phyloP scores from a whole-genome alignment of 2,113 vertebrate species.

The Lipophrys pholis region DNA sequence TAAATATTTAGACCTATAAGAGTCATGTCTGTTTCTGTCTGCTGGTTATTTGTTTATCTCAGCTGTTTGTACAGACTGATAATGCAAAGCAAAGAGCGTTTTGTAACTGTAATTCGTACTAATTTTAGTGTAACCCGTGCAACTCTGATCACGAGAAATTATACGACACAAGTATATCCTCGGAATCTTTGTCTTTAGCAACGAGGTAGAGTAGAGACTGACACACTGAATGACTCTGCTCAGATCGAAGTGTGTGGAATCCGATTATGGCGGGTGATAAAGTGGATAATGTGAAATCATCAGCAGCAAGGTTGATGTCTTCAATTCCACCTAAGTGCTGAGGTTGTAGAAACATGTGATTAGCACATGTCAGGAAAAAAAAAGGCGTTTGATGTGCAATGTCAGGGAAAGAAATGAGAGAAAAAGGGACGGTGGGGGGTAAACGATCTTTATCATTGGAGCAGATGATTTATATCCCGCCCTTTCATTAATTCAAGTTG shows the following conservation, averaged over 20 bases:
- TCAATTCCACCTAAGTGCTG: conserved; percentile 39
- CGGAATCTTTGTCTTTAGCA: no score
- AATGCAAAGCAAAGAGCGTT: no score
- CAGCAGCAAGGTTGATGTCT: conserved; percentile 39
- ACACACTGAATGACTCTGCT: conserved; percentile 9
- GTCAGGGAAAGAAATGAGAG: conserved; percentile 23
- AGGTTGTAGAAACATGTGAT: conserved; percentile 51
- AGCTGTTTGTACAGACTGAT: no score
- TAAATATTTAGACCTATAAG: no score
- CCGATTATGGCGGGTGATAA: conserved; percentile 50
- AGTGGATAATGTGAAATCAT: conserved; percentile 45
- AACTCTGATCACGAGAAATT: no score
- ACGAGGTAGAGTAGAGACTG: no score
- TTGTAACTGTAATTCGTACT: no score
- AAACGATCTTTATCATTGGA: conserved; percentile 33
- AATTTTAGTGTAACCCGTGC: no score
- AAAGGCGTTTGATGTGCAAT: conserved; percentile 33
- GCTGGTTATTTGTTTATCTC: no score
- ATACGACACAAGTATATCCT: no score
- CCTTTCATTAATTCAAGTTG: conserved; percentile 21
- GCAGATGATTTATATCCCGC: conserved; percentile 27
- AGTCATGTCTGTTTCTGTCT: no score
- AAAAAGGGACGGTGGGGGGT: neutral
- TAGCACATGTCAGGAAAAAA: conserved; percentile 29
- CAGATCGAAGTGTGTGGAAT: conserved; percentile 30